Base-by-base conservation (phyloP, 2,113 vertebrate species). In the Notothenia rossii region DNA sequence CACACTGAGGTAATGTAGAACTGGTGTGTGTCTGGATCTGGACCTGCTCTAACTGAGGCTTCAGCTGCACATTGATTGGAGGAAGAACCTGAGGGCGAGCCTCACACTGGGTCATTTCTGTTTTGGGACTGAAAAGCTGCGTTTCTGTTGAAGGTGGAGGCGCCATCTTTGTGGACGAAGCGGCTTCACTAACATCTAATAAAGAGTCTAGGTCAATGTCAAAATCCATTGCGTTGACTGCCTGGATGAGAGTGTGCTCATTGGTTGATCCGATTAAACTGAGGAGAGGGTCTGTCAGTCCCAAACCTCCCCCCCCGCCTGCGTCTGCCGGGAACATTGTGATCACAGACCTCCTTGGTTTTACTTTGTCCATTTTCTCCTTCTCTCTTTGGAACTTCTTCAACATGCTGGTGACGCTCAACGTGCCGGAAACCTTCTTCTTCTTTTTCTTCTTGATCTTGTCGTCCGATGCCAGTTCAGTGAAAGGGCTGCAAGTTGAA, bases 341-440 rank as follows among this genome's bases (percentile, higher is more conserved):
- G 53, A 66, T 6, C 3, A 9, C 51, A 0, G 67, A 33, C 0
- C 12, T 20, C 43, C 2, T 68, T 22, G 2, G 67, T 14, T 20
- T 80, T 2, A 92, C 94, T 15, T 85, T 91, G 9, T 91, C 94
- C 93, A 82, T 94, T 70, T 88, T 86, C 58, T 96, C 96, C 58
- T 99, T 99, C 88, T 98, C 97, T 55, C 95, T 96, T 77, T 97
- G 96, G 75, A 99, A 98, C 77, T 96, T 97, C 78, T 95, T 97
- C 75, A 99, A 77, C 97, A 98, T 97, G 77, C 97, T 97, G 83
- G 96, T 96, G 70, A 99, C 95, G 0, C 95, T 96, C 56, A 97
- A 62, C 3, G 94, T 82, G 7, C 95, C 94, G 0, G 91, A 93
- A 7, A 90, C 87, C 75, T 94, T 97, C 80, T 96, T 97, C 79